Percentiles rank a stretch among this genome's conserved stretches.
Evolutionary conservation across 2,797 vertebrate species (phyloP).

Genomic region (Malurus leucopterus): DNA sequence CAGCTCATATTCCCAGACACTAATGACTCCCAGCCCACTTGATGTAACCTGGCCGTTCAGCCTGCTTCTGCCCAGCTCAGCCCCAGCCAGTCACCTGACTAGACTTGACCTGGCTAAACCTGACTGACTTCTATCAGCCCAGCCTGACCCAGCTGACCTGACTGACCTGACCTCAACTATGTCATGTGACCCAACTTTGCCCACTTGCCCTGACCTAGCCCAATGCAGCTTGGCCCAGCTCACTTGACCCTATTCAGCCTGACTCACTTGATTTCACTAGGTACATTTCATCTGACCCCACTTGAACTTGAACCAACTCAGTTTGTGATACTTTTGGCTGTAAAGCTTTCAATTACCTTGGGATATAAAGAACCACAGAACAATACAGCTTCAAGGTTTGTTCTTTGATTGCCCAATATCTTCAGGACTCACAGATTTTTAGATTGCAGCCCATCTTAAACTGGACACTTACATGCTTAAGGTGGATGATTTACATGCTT

Average conservation of each 20-base stretch:
- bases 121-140: background rate
- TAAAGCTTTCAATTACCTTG: background rate
- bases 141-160: background rate
- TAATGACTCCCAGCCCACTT: background rate
- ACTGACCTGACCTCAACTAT: background rate
- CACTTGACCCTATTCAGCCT: background rate
- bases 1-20: background rate
- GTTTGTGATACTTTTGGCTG: background rate
- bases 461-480: background rate
- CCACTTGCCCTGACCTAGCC: background rate
- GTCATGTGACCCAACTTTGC: background rate
- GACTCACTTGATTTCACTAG: background rate
- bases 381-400: background rate
- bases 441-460: background rate
- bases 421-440: background rate
- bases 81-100: background rate
- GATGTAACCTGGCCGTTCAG: background rate
- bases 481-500: background rate
- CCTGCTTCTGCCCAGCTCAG: background rate
- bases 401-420: background rate
- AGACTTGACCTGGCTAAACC: background rate
- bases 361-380: background rate
- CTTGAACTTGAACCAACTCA: background rate
- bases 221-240: background rate
- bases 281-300: background rate